Base-by-base conservation (phyloP, 1,140 invertebrate genomes). In the Subanguina moxae region DNA sequence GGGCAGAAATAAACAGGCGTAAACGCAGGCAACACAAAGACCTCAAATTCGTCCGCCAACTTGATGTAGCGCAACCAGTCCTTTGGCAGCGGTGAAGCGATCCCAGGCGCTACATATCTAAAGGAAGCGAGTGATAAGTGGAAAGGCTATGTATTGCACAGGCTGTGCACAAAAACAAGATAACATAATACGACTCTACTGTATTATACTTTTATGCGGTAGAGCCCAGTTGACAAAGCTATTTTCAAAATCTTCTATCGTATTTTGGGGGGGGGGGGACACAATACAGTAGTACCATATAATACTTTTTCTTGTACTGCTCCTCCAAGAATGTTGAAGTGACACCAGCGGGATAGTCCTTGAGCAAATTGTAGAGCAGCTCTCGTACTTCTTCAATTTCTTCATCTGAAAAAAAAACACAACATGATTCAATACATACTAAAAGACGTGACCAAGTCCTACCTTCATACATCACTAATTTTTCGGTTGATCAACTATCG, bases 41-140 rank as follows among this genome's bases (percentile, higher is more conserved):
- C 32, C 23, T 68, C 67, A 57, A 68, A 68, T 27, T 68, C 67
- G n/a, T 59, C 67, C 1, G 67, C 67, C 28, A 67, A 19, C 23
- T 68, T 32, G n/a, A 68, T 25, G 30, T 68, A 43, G 11, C 52
- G 32, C 13, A 68, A 64, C 67, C 67, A 68, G 23, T 68, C 52
- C 52, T 46, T 67, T 21, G 67, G 57, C 45, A 68, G 57, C 23
- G 43, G 43, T 32, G 13, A 69, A 25, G 27, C 67, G 27, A 68
- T 68, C 43, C 67, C 67, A 43, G 61, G 48, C 42, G 45, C 23
- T 43, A 70, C 67, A 68, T 66, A 68, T 48, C 67, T 68, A 57
- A 1, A 64, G 27, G n/a, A 52, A 52, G 8, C 8, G 48, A 7
- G n/a, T 15, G 32, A n/a, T n/a, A n/a, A n/a, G n/a, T n/a, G 32